phyloP scores from a whole-genome alignment of 2,113 vertebrate species.

The Rhynchopsitta pachyrhyncha region DNA sequence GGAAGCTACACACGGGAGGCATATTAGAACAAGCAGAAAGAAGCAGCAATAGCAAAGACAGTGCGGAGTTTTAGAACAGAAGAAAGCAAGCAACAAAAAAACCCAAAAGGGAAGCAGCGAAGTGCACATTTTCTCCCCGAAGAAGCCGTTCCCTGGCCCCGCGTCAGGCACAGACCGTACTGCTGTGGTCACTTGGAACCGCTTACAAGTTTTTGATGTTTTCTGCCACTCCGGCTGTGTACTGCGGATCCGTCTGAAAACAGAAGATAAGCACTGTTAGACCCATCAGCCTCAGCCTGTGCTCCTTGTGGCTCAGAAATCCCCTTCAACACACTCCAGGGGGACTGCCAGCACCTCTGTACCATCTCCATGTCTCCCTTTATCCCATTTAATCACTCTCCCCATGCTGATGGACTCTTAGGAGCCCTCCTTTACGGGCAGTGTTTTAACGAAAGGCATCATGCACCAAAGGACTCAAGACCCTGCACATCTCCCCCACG shows the following conservation, averaged over 20 bases:
- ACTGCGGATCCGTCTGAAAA: slow-evolving; percentile 81
- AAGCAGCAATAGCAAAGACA: background rate
- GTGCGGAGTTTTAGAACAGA: background rate
- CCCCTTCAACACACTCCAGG: rapidly evolving
- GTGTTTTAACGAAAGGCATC: background rate
- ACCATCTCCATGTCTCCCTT: background rate
- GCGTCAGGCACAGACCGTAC: background rate
- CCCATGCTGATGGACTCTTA: background rate
- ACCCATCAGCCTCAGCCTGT: background rate
- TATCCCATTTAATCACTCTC: background rate
- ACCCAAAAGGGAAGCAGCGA: background rate
- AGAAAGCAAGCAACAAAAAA: background rate
- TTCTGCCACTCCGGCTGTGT: slow-evolving; percentile 79
- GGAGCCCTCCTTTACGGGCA: background rate
- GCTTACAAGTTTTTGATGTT: slow-evolving; percentile 86
- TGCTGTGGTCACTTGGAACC: background rate
- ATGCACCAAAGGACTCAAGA: background rate
- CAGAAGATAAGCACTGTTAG: slow-evolving; percentile 54
- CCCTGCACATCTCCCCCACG: background rate
- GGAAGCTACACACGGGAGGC: background rate
- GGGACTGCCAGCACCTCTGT: background rate
- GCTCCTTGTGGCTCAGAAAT: background rate
- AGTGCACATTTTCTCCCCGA: background rate
- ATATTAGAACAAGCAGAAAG: background rate
- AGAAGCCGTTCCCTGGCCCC: background rate